phyloP scores from a whole-genome alignment of 2,113 vertebrate genomes.

The Equus quagga region DNA sequence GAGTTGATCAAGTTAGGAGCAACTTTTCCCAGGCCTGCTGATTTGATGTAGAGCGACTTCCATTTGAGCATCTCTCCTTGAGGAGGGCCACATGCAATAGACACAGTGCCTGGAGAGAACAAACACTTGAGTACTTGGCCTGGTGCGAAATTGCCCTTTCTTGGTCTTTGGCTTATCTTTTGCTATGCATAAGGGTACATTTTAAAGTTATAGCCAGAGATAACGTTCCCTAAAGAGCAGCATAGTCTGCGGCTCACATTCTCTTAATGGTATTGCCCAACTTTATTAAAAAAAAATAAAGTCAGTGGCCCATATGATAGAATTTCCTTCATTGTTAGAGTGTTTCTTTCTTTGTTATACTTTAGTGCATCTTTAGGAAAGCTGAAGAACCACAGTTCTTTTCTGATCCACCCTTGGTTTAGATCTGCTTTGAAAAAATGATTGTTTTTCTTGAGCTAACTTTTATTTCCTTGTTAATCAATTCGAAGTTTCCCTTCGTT shows the following conservation, averaged over 20 bases:
- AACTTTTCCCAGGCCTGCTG: not conserved
- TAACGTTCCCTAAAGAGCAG: not conserved
- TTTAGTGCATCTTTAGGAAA: not conserved
- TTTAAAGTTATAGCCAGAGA: not conserved
- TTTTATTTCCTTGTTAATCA: slow-evolving; percentile 79
- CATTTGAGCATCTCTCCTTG: not conserved
- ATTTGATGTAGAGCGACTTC: not conserved
- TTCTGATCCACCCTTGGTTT: slow-evolving; percentile 30
- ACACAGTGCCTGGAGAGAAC: not conserved
- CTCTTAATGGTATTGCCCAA: not conserved
- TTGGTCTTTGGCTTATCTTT: not conserved
- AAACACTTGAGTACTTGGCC: not conserved
- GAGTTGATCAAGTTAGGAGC: not conserved
- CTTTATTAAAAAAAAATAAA: not conserved
- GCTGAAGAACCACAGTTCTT: not conserved
- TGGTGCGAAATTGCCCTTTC: not conserved
- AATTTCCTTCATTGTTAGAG: not conserved
- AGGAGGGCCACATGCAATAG: fast-evolving
- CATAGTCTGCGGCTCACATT: not conserved
- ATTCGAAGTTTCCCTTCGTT: slow-evolving; percentile 70
- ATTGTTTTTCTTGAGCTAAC: slow-evolving; percentile 76
- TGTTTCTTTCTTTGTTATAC: not conserved
- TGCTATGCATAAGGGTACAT: not conserved
- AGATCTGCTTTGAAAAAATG: slow-evolving; percentile 65
- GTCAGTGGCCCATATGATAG: not conserved